These are phyloP conservation scores for Diachasmimorpha longicaudata DNA, from an alignment of 1,140 invertebrate species.

Conservation along the genomic window DNA sequence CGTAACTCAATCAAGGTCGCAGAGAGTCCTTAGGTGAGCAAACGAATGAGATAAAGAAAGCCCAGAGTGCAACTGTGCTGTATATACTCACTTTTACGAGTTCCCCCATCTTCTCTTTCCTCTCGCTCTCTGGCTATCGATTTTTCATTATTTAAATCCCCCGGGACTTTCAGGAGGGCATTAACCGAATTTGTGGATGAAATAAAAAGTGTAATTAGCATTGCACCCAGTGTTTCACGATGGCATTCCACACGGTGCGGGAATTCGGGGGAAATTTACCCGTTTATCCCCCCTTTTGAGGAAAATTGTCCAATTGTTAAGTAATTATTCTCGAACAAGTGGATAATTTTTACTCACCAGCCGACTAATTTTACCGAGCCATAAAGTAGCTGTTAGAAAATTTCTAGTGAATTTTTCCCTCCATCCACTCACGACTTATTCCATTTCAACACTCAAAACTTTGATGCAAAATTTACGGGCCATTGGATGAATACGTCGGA, in stretches of 20 bases:
- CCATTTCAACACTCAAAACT: neutral
- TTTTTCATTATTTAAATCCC: neutral
- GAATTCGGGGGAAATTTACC: too few relatives aligned
- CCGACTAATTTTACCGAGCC: too few relatives aligned
- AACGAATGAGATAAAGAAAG: conserved; percentile 1
- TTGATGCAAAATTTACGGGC: neutral
- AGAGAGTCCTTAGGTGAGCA: conserved; percentile 27
- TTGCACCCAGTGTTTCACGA: conserved; percentile 11
- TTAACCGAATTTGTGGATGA: conserved; percentile 17
- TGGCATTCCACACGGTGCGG: neutral
- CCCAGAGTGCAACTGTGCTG: neutral
- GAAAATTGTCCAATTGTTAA: too few relatives aligned
- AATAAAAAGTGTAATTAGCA: conserved; percentile 26
- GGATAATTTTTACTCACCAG: too few relatives aligned
- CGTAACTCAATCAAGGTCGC: conserved; percentile 55
- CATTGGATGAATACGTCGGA: neutral
- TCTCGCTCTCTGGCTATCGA: neutral
- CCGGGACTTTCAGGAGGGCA: conserved; percentile 26
- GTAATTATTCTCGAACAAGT: too few relatives aligned
- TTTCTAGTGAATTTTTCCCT: too few relatives aligned
- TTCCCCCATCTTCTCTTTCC: neutral
- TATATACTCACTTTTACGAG: neutral
- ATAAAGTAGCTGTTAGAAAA: too few relatives aligned
- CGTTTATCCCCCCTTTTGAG: too few relatives aligned
- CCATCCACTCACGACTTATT: too few relatives aligned